Conservation (phyloP, 2,888 invertebrate species). For the Euplagia quadripunctaria region DNA sequence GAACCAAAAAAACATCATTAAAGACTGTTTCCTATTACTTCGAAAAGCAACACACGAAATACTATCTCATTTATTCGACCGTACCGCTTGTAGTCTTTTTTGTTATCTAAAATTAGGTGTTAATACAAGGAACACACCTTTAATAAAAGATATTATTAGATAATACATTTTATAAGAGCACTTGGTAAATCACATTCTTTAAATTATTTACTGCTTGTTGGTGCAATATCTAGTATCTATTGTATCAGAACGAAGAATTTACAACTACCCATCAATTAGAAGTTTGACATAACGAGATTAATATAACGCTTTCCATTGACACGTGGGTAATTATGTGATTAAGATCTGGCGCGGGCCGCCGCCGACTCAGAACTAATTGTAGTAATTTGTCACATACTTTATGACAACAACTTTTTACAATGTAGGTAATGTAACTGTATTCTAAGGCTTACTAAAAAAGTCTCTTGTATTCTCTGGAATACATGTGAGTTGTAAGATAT, state of each 20-base stretch:
- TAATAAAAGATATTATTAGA: not conserved
- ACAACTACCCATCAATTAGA: conserved; percentile 33
- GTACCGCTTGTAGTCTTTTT: not conserved
- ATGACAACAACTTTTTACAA: conserved; percentile 14
- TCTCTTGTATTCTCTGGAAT: not conserved
- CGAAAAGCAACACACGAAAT: conserved; percentile 1
- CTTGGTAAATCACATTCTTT: conserved; percentile 16
- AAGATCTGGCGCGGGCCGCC: conserved; percentile 33
- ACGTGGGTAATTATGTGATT: conserved; percentile 50
- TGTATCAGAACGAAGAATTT: conserved; percentile 9
- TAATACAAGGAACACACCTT: not conserved
- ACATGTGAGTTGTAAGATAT: not conserved
- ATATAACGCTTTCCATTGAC: conserved; percentile 48
- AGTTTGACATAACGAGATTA: conserved; percentile 49
- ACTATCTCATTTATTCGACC: not conserved
- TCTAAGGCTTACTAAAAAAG: not conserved
- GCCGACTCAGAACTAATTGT: conserved; percentile 37
- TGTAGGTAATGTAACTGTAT: conserved; percentile 11
- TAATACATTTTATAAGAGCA: conserved; percentile 1
- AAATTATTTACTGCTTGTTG: conserved; percentile 10
- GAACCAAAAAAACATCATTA: conserved; percentile 3
- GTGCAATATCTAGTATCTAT: not conserved
- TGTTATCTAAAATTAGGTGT: not conserved
- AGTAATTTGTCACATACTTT: conserved; percentile 41
- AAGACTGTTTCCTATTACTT: conserved; percentile 1